Percentiles rank a stretch among this genome's conserved stretches.
Evolutionary conservation across 2,113 vertebrate species (phyloP).

Genomic region (Lichenostomus cassidix): DNA sequence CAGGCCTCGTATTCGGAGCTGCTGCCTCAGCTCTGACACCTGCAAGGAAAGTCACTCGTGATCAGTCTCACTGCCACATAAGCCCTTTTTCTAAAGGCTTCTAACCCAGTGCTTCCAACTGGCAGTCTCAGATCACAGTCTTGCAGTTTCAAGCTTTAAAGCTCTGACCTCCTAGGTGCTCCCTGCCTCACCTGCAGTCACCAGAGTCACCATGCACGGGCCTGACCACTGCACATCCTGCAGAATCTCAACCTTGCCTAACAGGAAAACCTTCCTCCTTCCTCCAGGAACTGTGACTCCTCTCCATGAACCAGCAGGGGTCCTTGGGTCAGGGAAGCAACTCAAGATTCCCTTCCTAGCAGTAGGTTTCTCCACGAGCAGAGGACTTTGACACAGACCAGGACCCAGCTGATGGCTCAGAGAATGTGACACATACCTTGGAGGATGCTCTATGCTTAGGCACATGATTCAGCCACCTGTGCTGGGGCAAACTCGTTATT

Average conservation of each 20-base stretch:
- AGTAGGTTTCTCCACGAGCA: background rate
- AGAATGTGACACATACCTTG: background rate
- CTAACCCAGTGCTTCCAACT: background rate
- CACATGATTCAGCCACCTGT: background rate
- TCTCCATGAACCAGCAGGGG: background rate
- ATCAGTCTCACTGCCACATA: background rate
- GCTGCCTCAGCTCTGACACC: conserved; percentile 96
- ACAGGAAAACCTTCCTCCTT: background rate
- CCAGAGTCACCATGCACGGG: background rate
- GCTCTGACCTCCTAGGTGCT: background rate
- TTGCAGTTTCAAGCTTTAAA: background rate
- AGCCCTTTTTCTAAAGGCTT: background rate
- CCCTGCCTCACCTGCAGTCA: background rate
- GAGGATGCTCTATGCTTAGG: background rate
- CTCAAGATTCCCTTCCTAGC: background rate
- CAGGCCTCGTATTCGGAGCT: conserved; percentile 92
- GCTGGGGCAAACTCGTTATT: background rate
- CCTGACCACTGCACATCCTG: background rate
- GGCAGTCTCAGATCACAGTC: background rate
- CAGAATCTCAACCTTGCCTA: background rate
- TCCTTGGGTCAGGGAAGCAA: background rate
- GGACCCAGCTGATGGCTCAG: background rate
- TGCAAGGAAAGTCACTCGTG: conserved; percentile 9
- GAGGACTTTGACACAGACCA: background rate
- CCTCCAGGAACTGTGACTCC: background rate